Conservation (phyloP, 2,113 vertebrate species). For the Eclectus roratus region DNA sequence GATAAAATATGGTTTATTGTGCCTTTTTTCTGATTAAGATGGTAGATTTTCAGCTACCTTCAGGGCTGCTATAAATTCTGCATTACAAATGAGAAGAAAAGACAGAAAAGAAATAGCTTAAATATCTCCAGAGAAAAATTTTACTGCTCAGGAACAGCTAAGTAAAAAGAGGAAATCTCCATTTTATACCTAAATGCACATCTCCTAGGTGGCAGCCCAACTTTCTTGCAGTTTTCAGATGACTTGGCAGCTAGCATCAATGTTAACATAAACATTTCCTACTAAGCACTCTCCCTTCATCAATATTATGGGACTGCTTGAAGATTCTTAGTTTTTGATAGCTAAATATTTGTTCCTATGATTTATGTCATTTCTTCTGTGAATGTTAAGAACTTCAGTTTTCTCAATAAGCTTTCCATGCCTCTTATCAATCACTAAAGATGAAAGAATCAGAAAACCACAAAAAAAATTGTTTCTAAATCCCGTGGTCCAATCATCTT, state of each 20-base stretch:
- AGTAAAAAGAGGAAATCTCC: not conserved
- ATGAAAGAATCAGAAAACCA: constrained; percentile 1
- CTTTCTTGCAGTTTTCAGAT: not conserved
- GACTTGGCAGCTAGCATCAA: not conserved
- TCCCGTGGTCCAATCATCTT: not conserved
- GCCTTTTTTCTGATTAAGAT: not conserved
- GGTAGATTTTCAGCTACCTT: not conserved
- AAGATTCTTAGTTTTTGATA: not conserved
- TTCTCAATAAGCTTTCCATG: not conserved
- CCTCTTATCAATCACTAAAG: not conserved
- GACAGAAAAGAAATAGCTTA: not conserved
- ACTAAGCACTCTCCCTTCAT: not conserved
- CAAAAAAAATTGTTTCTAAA: constrained; percentile 6
- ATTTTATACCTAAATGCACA: not conserved
- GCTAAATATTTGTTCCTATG: not conserved
- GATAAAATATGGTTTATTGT: not conserved
- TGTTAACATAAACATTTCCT: not conserved
- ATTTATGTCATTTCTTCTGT: not conserved
- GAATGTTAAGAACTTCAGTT: not conserved
- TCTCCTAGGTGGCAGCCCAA: not conserved
- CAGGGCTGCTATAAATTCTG: not conserved
- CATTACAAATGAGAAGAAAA: not conserved
- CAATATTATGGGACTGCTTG: not conserved
- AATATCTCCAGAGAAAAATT: not conserved
- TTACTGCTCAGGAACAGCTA: not conserved